These are phyloP conservation scores for Euschistus heros DNA, from an alignment of 1,140 invertebrate genomes.

Conservation along the genomic window DNA sequence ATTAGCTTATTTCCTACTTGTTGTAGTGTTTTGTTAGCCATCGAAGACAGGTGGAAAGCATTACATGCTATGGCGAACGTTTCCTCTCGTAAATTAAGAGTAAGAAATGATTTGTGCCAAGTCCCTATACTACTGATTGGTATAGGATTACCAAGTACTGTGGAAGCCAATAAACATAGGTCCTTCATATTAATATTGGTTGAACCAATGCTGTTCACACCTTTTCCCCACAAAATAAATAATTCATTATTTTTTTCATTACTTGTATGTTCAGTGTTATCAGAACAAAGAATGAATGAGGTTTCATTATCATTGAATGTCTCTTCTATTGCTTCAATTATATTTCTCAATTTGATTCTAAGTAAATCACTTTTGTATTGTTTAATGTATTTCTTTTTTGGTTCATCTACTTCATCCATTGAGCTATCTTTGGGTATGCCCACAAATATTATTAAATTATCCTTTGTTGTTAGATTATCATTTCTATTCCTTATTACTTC, in stretches of 20 bases:
- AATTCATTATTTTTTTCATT: not conserved
- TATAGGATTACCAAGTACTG: not conserved
- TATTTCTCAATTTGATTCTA: too few relatives aligned
- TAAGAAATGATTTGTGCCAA: not conserved
- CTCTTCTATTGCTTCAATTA: not conserved
- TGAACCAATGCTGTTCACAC: not conserved
- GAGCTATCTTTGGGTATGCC: too few relatives aligned
- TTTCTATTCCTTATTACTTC: too few relatives aligned
- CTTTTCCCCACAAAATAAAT: not conserved
- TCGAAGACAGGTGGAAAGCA: not conserved
- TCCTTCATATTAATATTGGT: not conserved
- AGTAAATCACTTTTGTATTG: too few relatives aligned
- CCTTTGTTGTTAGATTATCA: too few relatives aligned
- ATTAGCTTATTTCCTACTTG: constrained; percentile 8
- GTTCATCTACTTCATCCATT: too few relatives aligned
- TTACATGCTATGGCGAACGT: not conserved
- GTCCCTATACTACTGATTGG: not conserved
- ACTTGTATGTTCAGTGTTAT: not conserved
- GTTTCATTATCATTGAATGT: not conserved
- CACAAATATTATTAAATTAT: too few relatives aligned
- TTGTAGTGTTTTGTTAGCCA: not conserved
- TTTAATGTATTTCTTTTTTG: too few relatives aligned
- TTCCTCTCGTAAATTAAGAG: not conserved
- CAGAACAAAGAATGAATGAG: not conserved
- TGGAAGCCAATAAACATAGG: not conserved